Base-by-base conservation (phyloP, 35 echinoderm and acorn worm genomes). In the Eucidaris tribuloides region DNA sequence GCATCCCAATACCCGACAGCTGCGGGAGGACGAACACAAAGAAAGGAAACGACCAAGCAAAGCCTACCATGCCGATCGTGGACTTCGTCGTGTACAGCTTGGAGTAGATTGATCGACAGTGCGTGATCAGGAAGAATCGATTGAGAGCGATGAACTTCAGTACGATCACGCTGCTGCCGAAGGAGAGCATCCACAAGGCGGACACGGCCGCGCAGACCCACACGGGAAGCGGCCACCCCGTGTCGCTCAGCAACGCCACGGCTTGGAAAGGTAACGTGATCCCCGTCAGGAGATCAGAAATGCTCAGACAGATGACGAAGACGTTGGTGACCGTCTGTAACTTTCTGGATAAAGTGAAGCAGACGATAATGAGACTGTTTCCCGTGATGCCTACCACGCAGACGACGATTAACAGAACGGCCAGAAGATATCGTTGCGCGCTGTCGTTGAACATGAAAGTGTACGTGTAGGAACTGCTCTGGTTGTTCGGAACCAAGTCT, bases 261-360 rank as follows among this genome's bases (percentile, higher is more conserved):
- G 86, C 63, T 22, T 80, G 83, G 64, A 79, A 96, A 9, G 88
- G 79, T 3, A 91, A 25, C 28, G 62, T 65, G 0, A 84, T 65
- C 45, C 83, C 63, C 3, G 87, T 86, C 2, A 86, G 37, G 31
- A 97, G 62, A 29, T 97, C 89, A 23, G 89, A 81, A 2, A 92
- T 46, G 0, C 85, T 86, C 3, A 97, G 78, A 46, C 92, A 92
- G 43, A 92, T 82, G 11, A 97, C 78, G 81, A 97, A 92, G 7
- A 84, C 81, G 58, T 92, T 97, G n/a, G 94, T 92, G 3, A 81
- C 81, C 5, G 34, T 80, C 17, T 78, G 84, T 28, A 97, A 58
- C 46, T 82, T 76, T 27, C 66, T 65, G 13, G 82, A 87, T 4
- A 97, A 11, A 20, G 86, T 38, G 0, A 92, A 89, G 7, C 89